A percentile compares a stretch with the other conserved stretches of the same genome.
These are phyloP conservation scores for Ovis aries DNA, from an alignment of 2,113 vertebrate species.

Conservation along the genomic window ARS-UI_Ramb_v3.0 NC_056071.1:10374501-10375000, in stretches of 20 bases:
- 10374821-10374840: constrained; percentile 80
- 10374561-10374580: constrained; percentile 62
- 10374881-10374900: constrained; percentile 82
- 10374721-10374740: constrained; percentile 72
- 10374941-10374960: constrained; percentile 89
- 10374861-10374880: constrained; percentile 84
- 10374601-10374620: constrained; percentile 58
- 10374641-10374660: constrained; percentile 69
- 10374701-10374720: constrained; percentile 77
- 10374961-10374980: constrained; percentile 87
- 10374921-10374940: constrained; percentile 88
- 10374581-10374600: constrained; percentile 58
- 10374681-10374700: constrained; percentile 62
- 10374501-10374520: background rate
- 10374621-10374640: constrained; percentile 62
- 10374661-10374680: constrained; percentile 58
- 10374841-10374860: constrained; percentile 85
- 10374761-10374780: constrained; percentile 80
- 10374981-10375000: constrained; percentile 85
- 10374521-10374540: constrained; percentile 43
- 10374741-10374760: constrained; percentile 81
- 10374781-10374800: constrained; percentile 41
- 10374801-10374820: constrained; percentile 81
- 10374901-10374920: constrained; percentile 84
- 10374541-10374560: background rate